Percentiles rank a stretch among this genome's conserved stretches.
phyloP scores from a whole-genome alignment of 1,140 invertebrate species.

The Penaeus vannamei region DNA sequence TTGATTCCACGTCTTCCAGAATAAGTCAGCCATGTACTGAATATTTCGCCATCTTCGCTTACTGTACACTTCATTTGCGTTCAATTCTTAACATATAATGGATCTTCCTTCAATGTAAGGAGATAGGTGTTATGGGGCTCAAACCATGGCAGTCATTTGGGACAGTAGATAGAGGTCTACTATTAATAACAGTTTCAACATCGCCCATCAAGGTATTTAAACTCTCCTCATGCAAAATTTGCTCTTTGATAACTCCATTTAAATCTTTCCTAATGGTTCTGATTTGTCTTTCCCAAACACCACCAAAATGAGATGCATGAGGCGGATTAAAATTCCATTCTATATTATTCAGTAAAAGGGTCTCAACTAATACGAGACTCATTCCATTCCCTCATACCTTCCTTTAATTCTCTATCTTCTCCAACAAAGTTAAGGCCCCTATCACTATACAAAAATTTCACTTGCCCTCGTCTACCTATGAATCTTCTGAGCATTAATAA shows the following conservation, averaged over 20 bases:
- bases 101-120: conserved; percentile 5
- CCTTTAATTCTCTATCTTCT: conserved; percentile 66
- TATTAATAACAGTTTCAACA: conserved; percentile 56
- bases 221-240: conserved; percentile 43
- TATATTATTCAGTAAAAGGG: conserved; percentile 55
- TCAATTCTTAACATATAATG: conserved; percentile 46
- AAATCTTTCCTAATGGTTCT: conserved; percentile 50
- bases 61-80: conserved; percentile 1
- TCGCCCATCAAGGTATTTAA: conserved; percentile 64
- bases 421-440: conserved; percentile 70
- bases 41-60: conserved; percentile 48
- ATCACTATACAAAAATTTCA: conserved; percentile 68
- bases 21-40: conserved; percentile 56
- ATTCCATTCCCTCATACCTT: conserved; percentile 65
- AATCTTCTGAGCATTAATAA: conserved; percentile 69
- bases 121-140: conserved; percentile 44
- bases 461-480: conserved; percentile 67
- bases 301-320: conserved; percentile 65
- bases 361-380: not conserved
- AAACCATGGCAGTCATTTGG: conserved; percentile 56
- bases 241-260: not conserved
- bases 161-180: conserved; percentile 57
- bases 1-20: conserved; percentile 41
- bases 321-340: conserved; percentile 68
- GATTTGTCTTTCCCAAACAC: conserved; percentile 68